Percentiles rank a stretch among this genome's conserved stretches.
Evolutionary conservation across 2,888 invertebrate species (phyloP).

Genomic region (Rotaria macrura): DNA sequence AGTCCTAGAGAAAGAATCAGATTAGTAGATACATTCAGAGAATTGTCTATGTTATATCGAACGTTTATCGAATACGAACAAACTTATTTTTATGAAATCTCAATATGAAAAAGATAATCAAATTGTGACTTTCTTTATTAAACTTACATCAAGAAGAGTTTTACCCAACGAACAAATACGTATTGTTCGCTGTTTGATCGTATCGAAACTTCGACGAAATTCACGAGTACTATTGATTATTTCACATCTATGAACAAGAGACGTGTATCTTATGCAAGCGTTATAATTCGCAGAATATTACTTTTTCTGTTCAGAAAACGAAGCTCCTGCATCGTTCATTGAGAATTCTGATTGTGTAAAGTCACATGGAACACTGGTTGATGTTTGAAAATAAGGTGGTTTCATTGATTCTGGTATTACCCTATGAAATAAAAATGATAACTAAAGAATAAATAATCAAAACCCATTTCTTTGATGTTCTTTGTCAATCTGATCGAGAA

Average conservation of each 20-base stretch:
- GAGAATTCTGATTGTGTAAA: neutral
- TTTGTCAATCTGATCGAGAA: too few relatives aligned
- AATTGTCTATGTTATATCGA: too few relatives aligned
- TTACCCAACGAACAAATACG: neutral
- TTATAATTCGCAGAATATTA: neutral
- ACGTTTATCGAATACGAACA: too few relatives aligned
- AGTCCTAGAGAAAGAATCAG: neutral
- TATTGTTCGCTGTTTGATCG: neutral
- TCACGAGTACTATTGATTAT: neutral
- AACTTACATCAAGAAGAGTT: slow-evolving; percentile 8
- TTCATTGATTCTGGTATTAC: neutral
- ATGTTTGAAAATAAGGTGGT: neutral
- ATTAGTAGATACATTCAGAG: neutral
- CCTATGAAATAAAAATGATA: neutral
- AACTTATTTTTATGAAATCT: too few relatives aligned
- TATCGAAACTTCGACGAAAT: slow-evolving; percentile 11
- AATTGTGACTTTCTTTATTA: neutral
- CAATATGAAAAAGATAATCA: too few relatives aligned
- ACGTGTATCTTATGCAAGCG: neutral
- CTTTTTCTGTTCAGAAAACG: neutral
- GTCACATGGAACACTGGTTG: neutral
- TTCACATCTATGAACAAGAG: neutral
- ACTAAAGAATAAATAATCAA: too few relatives aligned
- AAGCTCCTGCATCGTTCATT: neutral
- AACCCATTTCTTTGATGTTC: too few relatives aligned